Evolutionary conservation across 1,140 invertebrate genomes (phyloP), one percentile per base, ranked within the genome.

Genomic region (Zaprionus davidi): DNA sequence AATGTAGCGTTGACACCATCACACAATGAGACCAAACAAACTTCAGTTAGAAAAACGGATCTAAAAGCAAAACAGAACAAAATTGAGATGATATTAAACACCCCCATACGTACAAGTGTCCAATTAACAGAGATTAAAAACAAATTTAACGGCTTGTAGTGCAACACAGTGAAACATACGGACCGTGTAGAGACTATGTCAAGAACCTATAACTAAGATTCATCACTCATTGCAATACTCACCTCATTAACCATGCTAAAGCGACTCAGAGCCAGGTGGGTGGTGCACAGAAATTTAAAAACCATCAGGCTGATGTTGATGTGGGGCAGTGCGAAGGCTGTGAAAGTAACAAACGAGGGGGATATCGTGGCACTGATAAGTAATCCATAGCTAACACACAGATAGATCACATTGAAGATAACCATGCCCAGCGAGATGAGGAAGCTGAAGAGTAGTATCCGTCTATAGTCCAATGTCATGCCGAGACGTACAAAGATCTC

Each of bases 241-340:
- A 92, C 91, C 81, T 91, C 86, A 31, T 92, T 92, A 12, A 92
- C 67, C 86, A 91, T 91, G 20, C 76, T 72, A 5, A 92, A 91
- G 1, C 91, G 86, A 74, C 85, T 88, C 31, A 78, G 67, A 5
- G 91, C 85, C 78, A 92, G 62, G 58, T 92, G 86, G 5, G 91
- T 91, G 38, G 81, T 92, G 56, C 91, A 92, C 0, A 92, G 74
- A 55, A 92, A 92, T 53, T 92, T 92, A 53, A 92, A 92, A 44
- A 92, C 88, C 90, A 92, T 90, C 5, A 92, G 67, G 15, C 86
- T 86, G 38, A 91, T 92, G 22, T 92, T 91, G 6, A 92, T 91
- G 66, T 92, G 91, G 7, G 91, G 91, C 69, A 92, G 55, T 6
- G 90, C 91, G 22, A 92, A 92, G 11, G 90, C 76, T 3, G 77